Conservation (phyloP, 2,113 vertebrate species). For the Dascyllus trimaculatus region DNA sequence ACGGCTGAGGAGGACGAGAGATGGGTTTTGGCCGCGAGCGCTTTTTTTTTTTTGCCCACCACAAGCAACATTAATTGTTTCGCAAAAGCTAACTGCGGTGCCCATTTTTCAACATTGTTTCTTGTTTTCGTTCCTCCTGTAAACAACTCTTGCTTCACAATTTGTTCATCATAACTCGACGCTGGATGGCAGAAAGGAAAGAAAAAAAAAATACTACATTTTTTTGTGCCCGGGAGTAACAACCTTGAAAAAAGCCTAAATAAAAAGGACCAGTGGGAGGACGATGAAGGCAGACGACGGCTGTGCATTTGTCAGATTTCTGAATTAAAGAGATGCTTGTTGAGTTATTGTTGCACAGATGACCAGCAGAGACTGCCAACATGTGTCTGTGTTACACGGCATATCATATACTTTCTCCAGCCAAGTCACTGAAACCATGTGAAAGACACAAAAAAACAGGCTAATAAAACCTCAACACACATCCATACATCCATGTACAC, state of each 20-base stretch:
- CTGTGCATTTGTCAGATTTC: conserved; percentile 56
- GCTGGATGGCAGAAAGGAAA: conserved; percentile 16
- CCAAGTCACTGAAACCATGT: conserved; percentile 31
- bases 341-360: conserved; percentile 53
- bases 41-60: conserved; percentile 72
- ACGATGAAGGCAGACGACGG: conserved; percentile 53
- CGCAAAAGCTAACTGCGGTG: conserved; percentile 54
- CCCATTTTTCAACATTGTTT: conserved; percentile 71
- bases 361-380: conserved; percentile 57
- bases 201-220: conserved; percentile 12
- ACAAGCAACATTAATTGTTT: conserved; percentile 76
- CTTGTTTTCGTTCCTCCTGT: conserved; percentile 68
- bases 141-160: conserved; percentile 66
- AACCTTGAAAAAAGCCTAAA: conserved; percentile 46
- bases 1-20: conserved; percentile 57
- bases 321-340: conserved; percentile 60
- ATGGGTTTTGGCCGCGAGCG: conserved; percentile 73
- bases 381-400: conserved; percentile 38
- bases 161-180: conserved; percentile 66
- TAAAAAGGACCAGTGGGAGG: conserved; percentile 49
- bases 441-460: conserved; percentile 14
- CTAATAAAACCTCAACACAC: conserved; percentile 4
- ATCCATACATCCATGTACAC: conserved; percentile 11
- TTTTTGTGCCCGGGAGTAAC: conserved; percentile 50
- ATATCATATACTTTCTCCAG: conserved; percentile 12